Conservation (phyloP, 2,888 invertebrate species). For the Himalopsyche kuldschensis region DNA sequence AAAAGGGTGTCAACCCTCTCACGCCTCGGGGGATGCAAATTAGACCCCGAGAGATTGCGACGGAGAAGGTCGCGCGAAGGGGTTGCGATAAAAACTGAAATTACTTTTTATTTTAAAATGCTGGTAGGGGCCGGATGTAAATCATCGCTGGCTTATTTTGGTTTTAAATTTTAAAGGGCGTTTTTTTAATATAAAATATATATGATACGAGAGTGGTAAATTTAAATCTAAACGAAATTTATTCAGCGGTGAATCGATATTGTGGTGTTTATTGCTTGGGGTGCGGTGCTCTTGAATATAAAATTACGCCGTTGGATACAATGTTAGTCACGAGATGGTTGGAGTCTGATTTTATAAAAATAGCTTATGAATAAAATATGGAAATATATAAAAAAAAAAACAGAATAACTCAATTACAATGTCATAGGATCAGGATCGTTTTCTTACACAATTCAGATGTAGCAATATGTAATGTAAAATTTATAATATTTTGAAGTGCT, state of each 20-base stretch:
- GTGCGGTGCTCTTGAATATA: neutral
- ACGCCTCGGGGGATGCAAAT: conserved; percentile 38
- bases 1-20: conserved; percentile 11
- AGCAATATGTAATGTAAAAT: too few relatives aligned
- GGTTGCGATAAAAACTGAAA: conserved; percentile 20
- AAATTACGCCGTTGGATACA: too few relatives aligned
- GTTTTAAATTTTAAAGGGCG: conserved; percentile 29
- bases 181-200: neutral
- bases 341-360: too few relatives aligned
- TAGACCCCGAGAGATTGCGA: conserved; percentile 29
- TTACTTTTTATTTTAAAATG: conserved; percentile 31
- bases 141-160: conserved; percentile 36
- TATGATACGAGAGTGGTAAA: neutral
- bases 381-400: too few relatives aligned
- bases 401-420: too few relatives aligned
- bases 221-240: neutral
- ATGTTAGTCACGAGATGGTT: too few relatives aligned
- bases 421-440: too few relatives aligned
- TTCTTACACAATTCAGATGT: too few relatives aligned
- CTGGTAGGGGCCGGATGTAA: conserved; percentile 25
- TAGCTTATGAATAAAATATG: too few relatives aligned
- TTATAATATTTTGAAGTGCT: too few relatives aligned
- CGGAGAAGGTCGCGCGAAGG: neutral
- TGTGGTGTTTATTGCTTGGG: neutral
- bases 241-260: neutral